phyloP scores from a whole-genome alignment of 2,797 vertebrate genomes.

The Pristis pectinata region DNA sequence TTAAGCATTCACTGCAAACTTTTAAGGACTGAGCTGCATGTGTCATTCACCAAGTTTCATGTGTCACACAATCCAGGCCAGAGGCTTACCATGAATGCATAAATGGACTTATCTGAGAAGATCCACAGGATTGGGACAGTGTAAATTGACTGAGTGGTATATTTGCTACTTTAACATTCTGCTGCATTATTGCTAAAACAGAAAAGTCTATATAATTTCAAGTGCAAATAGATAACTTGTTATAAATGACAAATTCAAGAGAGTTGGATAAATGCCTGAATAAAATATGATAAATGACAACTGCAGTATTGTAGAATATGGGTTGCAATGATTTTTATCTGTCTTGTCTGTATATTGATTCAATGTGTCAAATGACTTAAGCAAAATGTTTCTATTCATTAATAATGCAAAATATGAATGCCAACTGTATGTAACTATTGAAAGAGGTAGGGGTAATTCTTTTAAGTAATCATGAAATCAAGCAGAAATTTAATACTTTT shows the following conservation, averaged over 20 bases:
- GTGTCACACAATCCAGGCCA: not conserved
- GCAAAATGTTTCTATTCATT: not conserved
- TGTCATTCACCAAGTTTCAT: not conserved
- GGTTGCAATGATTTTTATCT: not conserved
- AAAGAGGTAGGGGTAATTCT: not conserved
- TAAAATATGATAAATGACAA: not conserved
- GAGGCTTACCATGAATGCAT: not conserved
- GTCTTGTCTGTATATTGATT: not conserved
- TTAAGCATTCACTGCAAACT: not conserved
- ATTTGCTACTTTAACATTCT: not conserved
- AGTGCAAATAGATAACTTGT: not conserved
- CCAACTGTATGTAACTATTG: not conserved
- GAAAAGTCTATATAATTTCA: not conserved
- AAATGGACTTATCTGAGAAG: not conserved
- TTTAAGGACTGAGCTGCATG: not conserved
- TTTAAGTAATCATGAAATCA: not conserved
- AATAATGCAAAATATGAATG: not conserved
- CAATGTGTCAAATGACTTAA: not conserved
- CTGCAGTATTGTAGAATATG: not conserved
- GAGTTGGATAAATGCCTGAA: not conserved
- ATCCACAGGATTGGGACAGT: not conserved
- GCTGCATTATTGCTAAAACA: not conserved
- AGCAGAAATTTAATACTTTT: not conserved
- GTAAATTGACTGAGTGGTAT: not conserved
- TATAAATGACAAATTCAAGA: not conserved